These are phyloP conservation scores for Nowickia ferox DNA, from an alignment of 2,888 invertebrate species.

Conservation along the genomic window DNA sequence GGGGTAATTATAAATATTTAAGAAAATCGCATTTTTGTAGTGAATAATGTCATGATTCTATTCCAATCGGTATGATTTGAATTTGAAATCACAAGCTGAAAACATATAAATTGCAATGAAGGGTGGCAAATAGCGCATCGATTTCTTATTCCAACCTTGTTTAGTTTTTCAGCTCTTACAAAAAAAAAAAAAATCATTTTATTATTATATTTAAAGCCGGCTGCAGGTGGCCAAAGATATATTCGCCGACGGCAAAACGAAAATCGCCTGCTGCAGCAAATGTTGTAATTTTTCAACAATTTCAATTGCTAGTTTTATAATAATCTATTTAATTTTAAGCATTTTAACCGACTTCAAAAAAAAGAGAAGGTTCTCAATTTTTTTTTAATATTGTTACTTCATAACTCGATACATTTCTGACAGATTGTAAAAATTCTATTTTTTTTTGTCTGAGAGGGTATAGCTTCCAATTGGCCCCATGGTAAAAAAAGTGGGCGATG, in stretches of 20 bases:
- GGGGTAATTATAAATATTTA: no score
- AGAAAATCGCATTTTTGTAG: no score
- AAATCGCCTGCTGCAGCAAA: background rate
- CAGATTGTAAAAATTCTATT: no score
- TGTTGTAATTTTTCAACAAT: background rate
- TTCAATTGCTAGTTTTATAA: no score
- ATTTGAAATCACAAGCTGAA: background rate
- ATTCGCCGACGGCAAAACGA: background rate
- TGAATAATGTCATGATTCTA: background rate
- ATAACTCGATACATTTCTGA: no score
- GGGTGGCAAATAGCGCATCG: constrained; percentile 5
- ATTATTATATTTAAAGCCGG: constrained; percentile 7
- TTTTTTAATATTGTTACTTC: no score
- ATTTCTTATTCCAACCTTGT: constrained; percentile 26
- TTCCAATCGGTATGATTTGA: background rate
- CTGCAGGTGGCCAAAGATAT: background rate
- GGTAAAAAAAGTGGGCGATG: no score
- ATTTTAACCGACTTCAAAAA: no score
- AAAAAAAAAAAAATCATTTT: background rate
- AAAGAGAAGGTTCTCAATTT: no score
- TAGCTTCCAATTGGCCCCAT: no score
- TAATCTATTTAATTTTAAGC: no score
- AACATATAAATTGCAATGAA: background rate
- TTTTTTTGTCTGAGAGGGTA: no score
- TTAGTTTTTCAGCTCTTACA: background rate